Evolutionary conservation across 2,113 vertebrate species (phyloP), one percentile per base, ranked within the genome.

Genomic region (Dunckerocampus dactyliophorus): DNA sequence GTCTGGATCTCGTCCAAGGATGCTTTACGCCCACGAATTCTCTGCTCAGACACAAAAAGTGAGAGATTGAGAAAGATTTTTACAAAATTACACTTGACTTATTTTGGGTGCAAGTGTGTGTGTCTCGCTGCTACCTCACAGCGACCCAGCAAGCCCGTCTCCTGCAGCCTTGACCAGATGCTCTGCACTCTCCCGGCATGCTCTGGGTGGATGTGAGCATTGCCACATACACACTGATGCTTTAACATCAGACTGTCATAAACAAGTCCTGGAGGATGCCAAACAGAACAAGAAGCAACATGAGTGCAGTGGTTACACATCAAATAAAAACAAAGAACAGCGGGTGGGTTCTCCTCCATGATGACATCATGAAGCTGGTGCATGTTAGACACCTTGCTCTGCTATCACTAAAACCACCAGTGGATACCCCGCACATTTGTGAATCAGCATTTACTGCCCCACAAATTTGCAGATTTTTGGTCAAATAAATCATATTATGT

Each of bases 1-100:
- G 82, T 85, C 84, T 88, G 86, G 80, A 88, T 88, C 76, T 88
- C 86, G 63, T 88, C 86, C 77, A 88, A 59, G 71, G 86, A 86
- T 0, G 86, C 86, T 65, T 88, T 86, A 53, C 86, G 75, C 59
- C 86, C 86, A 67, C 84, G 84, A 62, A 86, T 79, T 69, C 86
- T 86, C 86, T 88, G 77, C 69, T 61, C 76, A 49, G 64, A 73
- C 61, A 76, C 67, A 71, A 16, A 59, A 59, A 51, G 43, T 37
- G 21, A 65, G 47, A 65, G 37, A 63, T 3, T 6, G 50, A 71
- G 55, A 28, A 10, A 59, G 46, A 7, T 20, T 42, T 65, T 39
- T 46, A 24, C 45, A 64, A 47, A 21, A 63, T 69, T 42, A 20
- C 37, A n/a, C 53, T 37, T 55, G 53, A 55, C 53, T 55, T 56